Base-by-base conservation (phyloP, 2,888 invertebrate genomes). In the Gisinianus flammeolus region DNA sequence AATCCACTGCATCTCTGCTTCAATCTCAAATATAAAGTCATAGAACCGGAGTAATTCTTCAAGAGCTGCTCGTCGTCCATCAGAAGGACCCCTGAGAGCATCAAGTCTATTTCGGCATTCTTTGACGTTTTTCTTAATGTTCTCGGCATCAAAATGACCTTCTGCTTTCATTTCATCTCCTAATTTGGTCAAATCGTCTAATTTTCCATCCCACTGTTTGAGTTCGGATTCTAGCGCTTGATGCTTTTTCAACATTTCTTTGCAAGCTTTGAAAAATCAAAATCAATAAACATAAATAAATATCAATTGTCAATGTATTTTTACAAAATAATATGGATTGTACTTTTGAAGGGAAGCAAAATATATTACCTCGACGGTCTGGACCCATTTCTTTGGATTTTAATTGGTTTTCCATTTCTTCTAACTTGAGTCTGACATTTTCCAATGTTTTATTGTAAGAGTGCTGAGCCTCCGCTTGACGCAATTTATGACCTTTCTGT, bases 1-100 rank as follows among this genome's bases (percentile, higher is more conserved):
- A 82, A 98, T 94, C 98, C 98, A 99, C 86, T 95, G 96, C 85
- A 96, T 89, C 87, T 99, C 98, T 0, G 93, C 93, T 69, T 95
- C 94, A 68, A 97, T 90, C 86, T 97, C 97, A 85, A 97, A 96
- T 1, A 93, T 93, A 87, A 97, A 97, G 87, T 97, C 96, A 88
- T 98, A 96, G 86, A 93, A 92, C 78, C 92, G 91, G 16, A 94
- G 88, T 19, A 94, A 93, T 86, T 95, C 94, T 85, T 96, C 94
- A 30, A 99, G 88, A 33, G 93, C 93, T 73, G 90, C 91, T 10
- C 94, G 90, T 56, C 97, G 90, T 80, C 88, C 88, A 3, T 89
- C 89, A 0, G 94, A 92, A 0, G 95, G 94, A 68, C 91, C 92
- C 81, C 91, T 90, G 58, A 98, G 88, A 33, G 91, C 90, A 81